A percentile compares a stretch with the other conserved stretches of the same genome.
Conservation (phyloP, 1,140 invertebrate genomes). For the Linepithema humile region DNA sequence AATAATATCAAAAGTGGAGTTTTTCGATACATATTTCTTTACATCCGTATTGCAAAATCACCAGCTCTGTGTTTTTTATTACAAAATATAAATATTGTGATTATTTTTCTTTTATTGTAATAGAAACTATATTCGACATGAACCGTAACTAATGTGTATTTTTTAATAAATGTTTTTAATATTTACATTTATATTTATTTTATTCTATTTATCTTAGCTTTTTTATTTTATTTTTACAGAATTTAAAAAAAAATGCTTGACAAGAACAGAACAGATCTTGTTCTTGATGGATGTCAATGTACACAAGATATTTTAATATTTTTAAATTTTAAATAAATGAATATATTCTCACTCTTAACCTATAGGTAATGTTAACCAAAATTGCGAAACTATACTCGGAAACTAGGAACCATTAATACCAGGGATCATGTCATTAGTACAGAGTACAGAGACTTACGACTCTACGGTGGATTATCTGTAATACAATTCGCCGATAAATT, state of each 20-base stretch:
- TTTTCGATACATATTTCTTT: not conserved
- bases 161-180: no score
- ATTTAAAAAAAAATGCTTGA: no score
- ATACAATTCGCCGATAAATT: slow-evolving; percentile 48
- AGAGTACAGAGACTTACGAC: slow-evolving; percentile 21
- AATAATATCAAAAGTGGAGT: not conserved
- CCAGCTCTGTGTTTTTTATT: not conserved
- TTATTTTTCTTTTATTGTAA: not conserved
- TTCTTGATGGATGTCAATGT: no score
- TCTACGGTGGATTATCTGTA: slow-evolving; percentile 26
- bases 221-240: no score
- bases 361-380: not conserved
- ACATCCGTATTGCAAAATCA: not conserved
- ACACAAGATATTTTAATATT: no score
- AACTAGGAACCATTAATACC: slow-evolving; percentile 34
- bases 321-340: no score
- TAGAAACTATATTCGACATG: no score
- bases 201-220: no score
- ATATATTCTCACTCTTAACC: no score
- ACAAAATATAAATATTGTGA: not conserved
- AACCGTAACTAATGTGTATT: no score
- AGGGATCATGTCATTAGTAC: slow-evolving; percentile 12
- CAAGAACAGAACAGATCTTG: no score
- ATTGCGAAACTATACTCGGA: slow-evolving; percentile 10
- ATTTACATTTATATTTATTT: no score